phyloP scores from a whole-genome alignment of 1,140 invertebrate species.

The Macrocentrus cingulum region DNA sequence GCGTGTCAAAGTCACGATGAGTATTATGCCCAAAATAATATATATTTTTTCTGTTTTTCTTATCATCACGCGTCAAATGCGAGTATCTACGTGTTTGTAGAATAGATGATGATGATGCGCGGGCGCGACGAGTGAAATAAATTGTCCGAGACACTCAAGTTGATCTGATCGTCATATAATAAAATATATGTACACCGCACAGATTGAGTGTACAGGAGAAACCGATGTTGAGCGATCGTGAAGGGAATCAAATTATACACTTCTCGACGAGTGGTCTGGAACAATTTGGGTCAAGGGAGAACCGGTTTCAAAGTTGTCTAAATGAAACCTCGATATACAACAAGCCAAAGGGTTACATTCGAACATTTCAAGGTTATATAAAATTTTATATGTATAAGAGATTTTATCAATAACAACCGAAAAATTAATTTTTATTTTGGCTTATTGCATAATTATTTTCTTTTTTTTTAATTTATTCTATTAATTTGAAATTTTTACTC shows the following conservation, averaged over 20 bases:
- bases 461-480: no score
- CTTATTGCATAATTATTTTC: no score
- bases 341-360: conserved; percentile 2
- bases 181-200: background rate
- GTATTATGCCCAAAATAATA: no score
- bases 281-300: conserved; percentile 40
- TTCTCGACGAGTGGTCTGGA: conserved; percentile 24
- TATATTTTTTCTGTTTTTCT: no score
- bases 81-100: no score
- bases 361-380: background rate
- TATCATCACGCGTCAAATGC: no score
- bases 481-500: no score
- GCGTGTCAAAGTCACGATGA: conserved; percentile 31
- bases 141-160: background rate
- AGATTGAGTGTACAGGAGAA: background rate
- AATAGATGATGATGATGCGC: no score
- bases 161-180: background rate
- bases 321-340: conserved; percentile 8
- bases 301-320: conserved; percentile 31
- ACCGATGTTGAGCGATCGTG: conserved; percentile 5
- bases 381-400: background rate
- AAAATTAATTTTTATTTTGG: no score
- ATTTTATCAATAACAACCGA: background rate
- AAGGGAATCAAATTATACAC: conserved; percentile 15
- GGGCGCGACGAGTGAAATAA: no score